These are phyloP conservation scores for Baronia brevicornis DNA, from an alignment of 2,888 invertebrate genomes.

Conservation along the genomic window DNA sequence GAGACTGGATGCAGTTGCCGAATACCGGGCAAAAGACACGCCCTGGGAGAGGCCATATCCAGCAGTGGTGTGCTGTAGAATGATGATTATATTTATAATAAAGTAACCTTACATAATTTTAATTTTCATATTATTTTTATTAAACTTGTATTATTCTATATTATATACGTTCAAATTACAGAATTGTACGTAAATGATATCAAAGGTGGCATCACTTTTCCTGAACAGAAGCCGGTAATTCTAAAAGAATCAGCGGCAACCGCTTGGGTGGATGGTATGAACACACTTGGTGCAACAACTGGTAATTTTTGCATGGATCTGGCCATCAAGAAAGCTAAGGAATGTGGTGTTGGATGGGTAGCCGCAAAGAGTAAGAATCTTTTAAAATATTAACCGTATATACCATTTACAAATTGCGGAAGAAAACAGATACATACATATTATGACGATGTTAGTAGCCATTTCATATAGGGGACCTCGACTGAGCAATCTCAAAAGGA, in stretches of 20 bases:
- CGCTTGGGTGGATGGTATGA: constrained; percentile 86
- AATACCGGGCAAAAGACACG: no score
- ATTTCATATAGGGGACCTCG: no score
- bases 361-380: constrained; percentile 79
- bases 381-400: not conserved
- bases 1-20: no score
- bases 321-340: constrained; percentile 87
- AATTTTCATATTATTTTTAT: no score
- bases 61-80: no score
- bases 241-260: constrained; percentile 81
- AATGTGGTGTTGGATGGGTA: constrained; percentile 88
- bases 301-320: constrained; percentile 86
- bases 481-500: no score
- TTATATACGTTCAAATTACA: no score
- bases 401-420: not conserved
- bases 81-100: no score
- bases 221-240: constrained; percentile 77
- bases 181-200: constrained; percentile 89
- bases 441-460: no score
- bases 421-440: not conserved
- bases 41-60: no score
- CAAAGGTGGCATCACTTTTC: constrained; percentile 74
- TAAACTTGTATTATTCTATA: no score
- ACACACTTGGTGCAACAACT: constrained; percentile 86
- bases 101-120: no score